These are phyloP conservation scores for Madoqua kirkii DNA, from an alignment of 2,113 vertebrate species.

Conservation along the genomic window DNA sequence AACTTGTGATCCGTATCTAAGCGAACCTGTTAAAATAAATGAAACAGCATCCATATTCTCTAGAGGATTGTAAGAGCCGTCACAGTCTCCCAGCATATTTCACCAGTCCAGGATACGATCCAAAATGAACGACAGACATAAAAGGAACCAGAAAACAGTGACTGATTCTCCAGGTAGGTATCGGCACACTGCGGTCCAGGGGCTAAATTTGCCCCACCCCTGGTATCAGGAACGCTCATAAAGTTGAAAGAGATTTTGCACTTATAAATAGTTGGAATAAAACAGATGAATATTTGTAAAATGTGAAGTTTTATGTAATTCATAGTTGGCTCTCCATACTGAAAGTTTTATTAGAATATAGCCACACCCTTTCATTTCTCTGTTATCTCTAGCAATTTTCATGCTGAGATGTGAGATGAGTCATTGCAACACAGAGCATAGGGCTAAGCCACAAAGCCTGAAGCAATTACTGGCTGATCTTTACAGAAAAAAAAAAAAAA, in stretches of 20 bases:
- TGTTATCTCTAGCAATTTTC: not conserved
- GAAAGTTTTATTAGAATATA: not conserved
- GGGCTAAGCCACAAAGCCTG: not conserved
- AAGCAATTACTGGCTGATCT: not conserved
- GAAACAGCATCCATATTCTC: not conserved
- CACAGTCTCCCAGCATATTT: not conserved
- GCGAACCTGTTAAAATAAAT: not conserved
- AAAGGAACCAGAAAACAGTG: not conserved
- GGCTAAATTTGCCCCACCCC: not conserved
- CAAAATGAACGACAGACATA: not conserved
- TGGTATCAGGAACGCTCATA: not conserved
- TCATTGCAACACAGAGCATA: not conserved
- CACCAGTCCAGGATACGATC: not conserved
- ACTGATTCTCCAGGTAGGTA: not conserved
- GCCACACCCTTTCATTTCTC: not conserved
- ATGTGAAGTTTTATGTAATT: not conserved
- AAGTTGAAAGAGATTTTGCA: not conserved
- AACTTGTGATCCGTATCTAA: not conserved
- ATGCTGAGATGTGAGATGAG: not conserved
- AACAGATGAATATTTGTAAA: not conserved
- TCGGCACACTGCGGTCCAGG: not conserved
- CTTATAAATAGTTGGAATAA: not conserved
- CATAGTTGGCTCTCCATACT: not conserved
- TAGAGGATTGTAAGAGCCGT: not conserved
- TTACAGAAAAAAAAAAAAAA: not conserved